Conservation (phyloP, 2,113 vertebrate species). For the Columba livia region DNA sequence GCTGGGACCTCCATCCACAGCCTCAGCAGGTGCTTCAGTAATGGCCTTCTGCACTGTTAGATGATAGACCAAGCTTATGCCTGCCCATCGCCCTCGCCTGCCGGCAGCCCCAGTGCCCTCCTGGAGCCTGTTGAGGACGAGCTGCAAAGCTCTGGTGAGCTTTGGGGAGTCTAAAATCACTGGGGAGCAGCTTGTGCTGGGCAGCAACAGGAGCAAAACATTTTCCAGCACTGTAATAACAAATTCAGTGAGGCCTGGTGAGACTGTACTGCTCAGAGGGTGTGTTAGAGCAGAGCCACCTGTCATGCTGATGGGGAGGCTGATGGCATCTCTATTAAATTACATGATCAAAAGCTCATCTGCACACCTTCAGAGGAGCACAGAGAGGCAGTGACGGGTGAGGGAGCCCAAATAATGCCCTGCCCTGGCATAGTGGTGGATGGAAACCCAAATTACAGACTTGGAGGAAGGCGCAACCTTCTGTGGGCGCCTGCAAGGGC, state of each 20-base stretch:
- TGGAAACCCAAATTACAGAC: not conserved
- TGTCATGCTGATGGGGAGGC: rapidly evolving
- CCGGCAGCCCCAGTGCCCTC: not conserved
- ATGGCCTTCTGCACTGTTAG: no score
- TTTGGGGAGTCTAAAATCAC: not conserved
- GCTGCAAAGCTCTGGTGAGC: not conserved
- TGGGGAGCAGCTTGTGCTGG: not conserved
- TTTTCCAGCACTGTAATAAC: not conserved
- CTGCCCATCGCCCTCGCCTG: not conserved
- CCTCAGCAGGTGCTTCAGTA: no score
- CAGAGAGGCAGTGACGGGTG: not conserved
- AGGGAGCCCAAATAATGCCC: no score
- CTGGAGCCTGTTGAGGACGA: not conserved
- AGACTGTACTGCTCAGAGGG: not conserved
- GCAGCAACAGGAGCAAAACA: not conserved
- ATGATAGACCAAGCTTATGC: no score
- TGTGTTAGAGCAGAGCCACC: not conserved
- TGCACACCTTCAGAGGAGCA: not conserved
- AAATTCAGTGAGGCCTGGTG: not conserved
- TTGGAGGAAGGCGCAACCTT: not conserved
- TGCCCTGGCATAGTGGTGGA: not conserved
- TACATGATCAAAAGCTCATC: not conserved
- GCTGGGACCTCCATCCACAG: no score
- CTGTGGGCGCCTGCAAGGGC: not conserved
- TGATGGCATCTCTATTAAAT: not conserved